Evolutionary conservation across 2,888 invertebrate genomes (phyloP), one percentile per base, ranked within the genome.

Genomic region (Lasioglossum vierecki): DNA sequence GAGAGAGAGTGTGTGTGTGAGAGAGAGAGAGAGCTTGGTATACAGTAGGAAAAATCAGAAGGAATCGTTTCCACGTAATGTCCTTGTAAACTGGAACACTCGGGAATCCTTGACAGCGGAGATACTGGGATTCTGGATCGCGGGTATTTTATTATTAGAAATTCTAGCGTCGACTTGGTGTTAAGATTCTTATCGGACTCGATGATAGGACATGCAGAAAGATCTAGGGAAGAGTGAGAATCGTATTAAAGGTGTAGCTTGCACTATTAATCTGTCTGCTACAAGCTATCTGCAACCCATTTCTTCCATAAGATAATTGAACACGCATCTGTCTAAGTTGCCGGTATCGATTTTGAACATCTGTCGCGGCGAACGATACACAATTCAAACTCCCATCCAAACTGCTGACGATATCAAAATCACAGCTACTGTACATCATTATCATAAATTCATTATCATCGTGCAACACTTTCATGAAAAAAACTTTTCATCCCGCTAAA

Each of bases 11-110:
- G 44, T 3, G 35, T 35, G 35, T 11, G 11, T 35, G 35, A 44
- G 44, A 44, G 46, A 18, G 46, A 49, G 18, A 18, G 18, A 49
- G 49, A 49, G 18, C 49, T 49, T 18, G 49, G 49, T 13, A 49
- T 49, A 66, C 18, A 39, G 41, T 2, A 26, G 8, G 39, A 70
- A 79, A 76, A 70, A 22, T 41, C 66, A 4, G 63, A 41, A 5
- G 18, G 46, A 80, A 60, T 77, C 49, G 71, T 66, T 39, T 44
- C 41, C 74, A 15, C 49, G 15, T 84, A 84, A 81, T 60, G 46
- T 53, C 18, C n/a, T 22, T 22, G 18, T 49, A 15, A 15, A 13
- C 11, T 3, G 41, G 15, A 30, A 15, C 26, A 22, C 18, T 26
- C 60, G 26, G 60, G 57, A 26, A 26, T 26, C 60, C 60, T 60